Evolutionary conservation across 2,888 invertebrate species (phyloP), one percentile per base, ranked within the genome.

Genomic region (Ommatoiulus sabulosus): DNA sequence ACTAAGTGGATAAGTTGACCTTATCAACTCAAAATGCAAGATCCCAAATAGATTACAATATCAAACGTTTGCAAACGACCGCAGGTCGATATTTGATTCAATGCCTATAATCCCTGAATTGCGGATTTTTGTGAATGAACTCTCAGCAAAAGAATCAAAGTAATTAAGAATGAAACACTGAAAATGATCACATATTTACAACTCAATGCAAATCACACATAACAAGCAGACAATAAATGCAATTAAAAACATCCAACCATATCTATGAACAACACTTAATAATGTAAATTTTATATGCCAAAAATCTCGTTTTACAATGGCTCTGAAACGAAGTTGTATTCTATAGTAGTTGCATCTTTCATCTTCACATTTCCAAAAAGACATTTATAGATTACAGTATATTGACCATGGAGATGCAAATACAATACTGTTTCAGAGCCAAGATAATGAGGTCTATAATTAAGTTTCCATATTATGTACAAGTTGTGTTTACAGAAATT

Each of bases 161-260:
- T n/a, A 72, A 72, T 72, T 72, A 72, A 24, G 6, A 24, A 24
- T 48, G 24, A 1, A 72, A 72, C n/a, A 72, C 10, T n/a, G n/a
- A n/a, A 72, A 72, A 24, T 72, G 72, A 72, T n/a, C 72, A 72
- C 24, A 24, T 72, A 72, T 72, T 72, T 72, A 72, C 72, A 72
- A 72, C 72, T 72, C 8, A 72, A 72, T 10, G 7, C 48, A 48
- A 12, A 72, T 72, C 24, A 72, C 72, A 72, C 17, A 72, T 3
- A 72, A 72, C 72, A 72, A 17, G 20, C 63, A 17, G 6, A 5
- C 72, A 24, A 72, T 72, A 72, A 24, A 72, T 72, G 24, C n/a
- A n/a, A 24, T 63, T 63, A 57, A 57, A 72, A 72, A 1, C 24
- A 10, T 24, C 0, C 24, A 72, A 72, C 8, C 6, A 72, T 24